These are phyloP conservation scores for Oryzaephilus surinamensis DNA, from an alignment of 1,140 invertebrate genomes.

Conservation along the genomic window DNA sequence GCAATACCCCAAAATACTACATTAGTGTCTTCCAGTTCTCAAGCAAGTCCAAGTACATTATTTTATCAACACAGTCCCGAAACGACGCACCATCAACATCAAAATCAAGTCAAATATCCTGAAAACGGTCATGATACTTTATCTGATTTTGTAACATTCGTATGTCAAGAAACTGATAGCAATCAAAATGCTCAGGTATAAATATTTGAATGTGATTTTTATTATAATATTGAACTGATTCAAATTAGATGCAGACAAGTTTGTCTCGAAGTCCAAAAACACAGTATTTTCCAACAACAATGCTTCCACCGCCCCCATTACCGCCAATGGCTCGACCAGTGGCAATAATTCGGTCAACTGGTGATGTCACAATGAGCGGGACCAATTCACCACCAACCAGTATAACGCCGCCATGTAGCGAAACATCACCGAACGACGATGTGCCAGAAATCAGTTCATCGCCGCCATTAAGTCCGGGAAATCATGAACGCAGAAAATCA, in stretches of 20 bases:
- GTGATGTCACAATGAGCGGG: conserved; percentile 46
- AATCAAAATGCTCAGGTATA: conserved; percentile 69
- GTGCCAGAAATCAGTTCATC: conserved; percentile 36
- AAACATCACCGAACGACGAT: conserved; percentile 32
- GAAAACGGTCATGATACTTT: conserved; percentile 81
- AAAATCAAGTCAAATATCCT: conserved; percentile 58
- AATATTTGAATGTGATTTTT: conserved; percentile 9
- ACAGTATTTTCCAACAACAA: conserved; percentile 81
- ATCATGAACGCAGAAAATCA: conserved; percentile 31
- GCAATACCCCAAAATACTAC: conserved; percentile 36
- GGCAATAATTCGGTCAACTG: conserved; percentile 85
- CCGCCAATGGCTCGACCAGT: conserved; percentile 93
- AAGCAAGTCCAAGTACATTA: conserved; percentile 38
- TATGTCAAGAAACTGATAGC: conserved; percentile 85
- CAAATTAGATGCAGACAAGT: conserved; percentile 12
- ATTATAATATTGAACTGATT: conserved; percentile 1
- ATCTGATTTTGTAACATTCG: conserved; percentile 92
- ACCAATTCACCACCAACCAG: conserved; percentile 50
- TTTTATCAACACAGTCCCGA: conserved; percentile 43
- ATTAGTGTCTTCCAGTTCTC: conserved; percentile 35
- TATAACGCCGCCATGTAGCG: conserved; percentile 45
- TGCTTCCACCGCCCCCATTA: conserved; percentile 89
- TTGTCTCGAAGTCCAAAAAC: conserved; percentile 51
- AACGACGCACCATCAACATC: conserved; percentile 30
- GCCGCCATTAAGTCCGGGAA: conserved; percentile 33